Conservation (phyloP, 2,797 vertebrate species). For the Megaceryle alcyon region DNA sequence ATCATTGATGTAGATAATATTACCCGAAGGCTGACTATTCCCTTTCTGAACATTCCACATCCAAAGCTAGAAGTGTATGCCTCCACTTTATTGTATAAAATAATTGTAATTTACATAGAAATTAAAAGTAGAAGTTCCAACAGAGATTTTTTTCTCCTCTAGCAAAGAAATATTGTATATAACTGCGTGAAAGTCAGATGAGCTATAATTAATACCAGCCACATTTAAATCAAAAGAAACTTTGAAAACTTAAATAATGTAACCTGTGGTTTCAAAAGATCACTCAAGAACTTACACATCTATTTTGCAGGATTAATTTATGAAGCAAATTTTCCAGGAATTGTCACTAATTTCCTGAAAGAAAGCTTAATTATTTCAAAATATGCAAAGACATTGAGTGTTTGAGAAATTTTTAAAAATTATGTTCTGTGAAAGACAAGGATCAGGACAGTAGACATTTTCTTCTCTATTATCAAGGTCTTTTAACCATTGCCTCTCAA, state of each 20-base stretch:
- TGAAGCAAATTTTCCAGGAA: not conserved
- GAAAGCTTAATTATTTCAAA: not conserved
- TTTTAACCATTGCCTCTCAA: not conserved
- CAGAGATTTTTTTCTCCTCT: not conserved
- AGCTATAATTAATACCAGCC: not conserved
- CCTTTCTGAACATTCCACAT: not conserved
- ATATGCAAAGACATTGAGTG: not conserved
- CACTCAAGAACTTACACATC: not conserved
- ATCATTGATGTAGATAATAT: not conserved
- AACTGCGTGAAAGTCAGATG: not conserved
- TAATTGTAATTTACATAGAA: not conserved
- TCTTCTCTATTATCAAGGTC: not conserved
- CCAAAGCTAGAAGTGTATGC: not conserved
- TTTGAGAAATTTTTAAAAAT: not conserved
- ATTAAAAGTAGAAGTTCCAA: not conserved
- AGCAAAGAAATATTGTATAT: not conserved
- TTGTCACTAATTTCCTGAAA: not conserved
- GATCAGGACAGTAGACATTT: not conserved
- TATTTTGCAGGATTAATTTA: not conserved
- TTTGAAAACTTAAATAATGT: not conserved
- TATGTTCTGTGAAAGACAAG: not conserved
- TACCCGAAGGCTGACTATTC: not conserved
- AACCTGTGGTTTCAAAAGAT: not conserved
- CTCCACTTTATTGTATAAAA: not conserved
- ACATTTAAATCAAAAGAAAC: not conserved